phyloP scores from a whole-genome alignment of 2,797 vertebrate genomes.

The Spinus pinus region DNA sequence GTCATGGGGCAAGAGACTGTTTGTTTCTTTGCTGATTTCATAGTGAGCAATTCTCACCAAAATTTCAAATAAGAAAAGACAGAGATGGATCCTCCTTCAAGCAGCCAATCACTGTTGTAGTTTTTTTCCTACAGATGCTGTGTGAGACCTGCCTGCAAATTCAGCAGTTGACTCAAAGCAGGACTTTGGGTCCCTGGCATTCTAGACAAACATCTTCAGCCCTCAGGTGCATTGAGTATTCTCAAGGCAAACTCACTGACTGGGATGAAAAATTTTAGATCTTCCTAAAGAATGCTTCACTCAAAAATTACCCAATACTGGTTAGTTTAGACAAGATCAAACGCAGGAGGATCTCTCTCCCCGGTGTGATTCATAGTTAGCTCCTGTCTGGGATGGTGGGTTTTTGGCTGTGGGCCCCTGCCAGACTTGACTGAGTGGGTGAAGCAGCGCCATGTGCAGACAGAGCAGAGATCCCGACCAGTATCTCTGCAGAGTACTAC shows the following conservation, averaged over 20 bases:
- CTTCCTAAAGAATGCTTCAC: neutral
- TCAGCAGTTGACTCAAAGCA: neutral
- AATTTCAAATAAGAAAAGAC: neutral
- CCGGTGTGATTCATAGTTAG: neutral
- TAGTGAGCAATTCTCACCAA: neutral
- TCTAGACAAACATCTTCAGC: neutral
- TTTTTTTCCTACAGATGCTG: neutral
- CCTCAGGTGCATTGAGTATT: fast-evolving
- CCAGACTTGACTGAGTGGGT: neutral
- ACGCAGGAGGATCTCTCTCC: neutral
- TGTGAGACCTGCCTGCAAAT: neutral
- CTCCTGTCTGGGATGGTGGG: neutral
- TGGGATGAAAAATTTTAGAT: neutral
- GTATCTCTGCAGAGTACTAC: neutral
- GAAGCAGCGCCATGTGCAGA: neutral
- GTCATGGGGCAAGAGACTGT: neutral
- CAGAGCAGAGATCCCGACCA: neutral
- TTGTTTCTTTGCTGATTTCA: neutral
- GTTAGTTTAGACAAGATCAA: neutral
- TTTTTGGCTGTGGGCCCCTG: neutral
- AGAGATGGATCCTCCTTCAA: neutral
- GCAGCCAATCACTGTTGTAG: neutral
- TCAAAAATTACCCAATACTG: neutral
- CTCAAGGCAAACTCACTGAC: neutral
- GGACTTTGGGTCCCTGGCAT: neutral